phyloP scores from a whole-genome alignment of 2,797 vertebrate genomes.

The Epinephelus coioides region DNA sequence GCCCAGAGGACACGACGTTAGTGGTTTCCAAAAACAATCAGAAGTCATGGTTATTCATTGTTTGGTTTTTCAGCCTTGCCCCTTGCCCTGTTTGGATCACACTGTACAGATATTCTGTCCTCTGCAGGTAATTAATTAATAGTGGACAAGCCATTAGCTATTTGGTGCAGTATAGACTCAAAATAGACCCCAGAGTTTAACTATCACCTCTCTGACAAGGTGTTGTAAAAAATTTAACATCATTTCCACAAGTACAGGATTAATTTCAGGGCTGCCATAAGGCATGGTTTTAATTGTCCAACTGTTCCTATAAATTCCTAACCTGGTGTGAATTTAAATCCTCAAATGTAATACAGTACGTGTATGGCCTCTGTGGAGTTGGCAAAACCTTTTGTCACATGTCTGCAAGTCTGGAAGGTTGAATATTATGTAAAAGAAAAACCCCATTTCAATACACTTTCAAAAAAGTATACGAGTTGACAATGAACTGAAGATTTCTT shows the following conservation, averaged over 20 bases:
- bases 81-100: neutral
- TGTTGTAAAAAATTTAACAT: neutral
- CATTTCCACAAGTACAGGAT: neutral
- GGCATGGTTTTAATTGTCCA: neutral
- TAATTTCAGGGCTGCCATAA: neutral
- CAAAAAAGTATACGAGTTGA: neutral
- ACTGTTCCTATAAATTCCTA: neutral
- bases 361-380: neutral
- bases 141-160: too few relatives aligned
- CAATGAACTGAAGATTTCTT: neutral
- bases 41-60: too few relatives aligned
- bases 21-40: too few relatives aligned
- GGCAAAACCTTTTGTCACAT: neutral
- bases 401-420: slow-evolving; percentile 1
- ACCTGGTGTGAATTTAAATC: neutral
- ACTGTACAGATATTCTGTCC: neutral
- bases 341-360: neutral
- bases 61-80: too few relatives aligned
- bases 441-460: too few relatives aligned
- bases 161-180: neutral
- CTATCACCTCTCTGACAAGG: neutral
- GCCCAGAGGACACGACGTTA: too few relatives aligned
- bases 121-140: too few relatives aligned
- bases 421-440: neutral
- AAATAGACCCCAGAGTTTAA: neutral